phyloP scores from a whole-genome alignment of 2,113 vertebrate species.

The Calyptommatus sinebrachiatus region DNA sequence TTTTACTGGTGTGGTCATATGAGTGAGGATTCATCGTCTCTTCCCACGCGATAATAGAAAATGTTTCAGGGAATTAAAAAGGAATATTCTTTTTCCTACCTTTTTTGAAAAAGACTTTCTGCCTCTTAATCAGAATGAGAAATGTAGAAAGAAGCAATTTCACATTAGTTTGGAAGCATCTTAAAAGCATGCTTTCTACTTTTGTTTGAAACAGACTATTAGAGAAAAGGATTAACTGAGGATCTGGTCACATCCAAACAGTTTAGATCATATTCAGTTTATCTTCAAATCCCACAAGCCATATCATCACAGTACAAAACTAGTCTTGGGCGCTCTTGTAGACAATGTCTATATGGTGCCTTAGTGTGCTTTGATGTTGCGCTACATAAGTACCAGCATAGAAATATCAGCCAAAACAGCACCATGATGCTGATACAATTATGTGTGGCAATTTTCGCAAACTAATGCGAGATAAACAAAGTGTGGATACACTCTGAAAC shows the following conservation, averaged over 20 bases:
- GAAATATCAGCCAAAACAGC: background rate
- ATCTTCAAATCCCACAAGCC: too few species aligned
- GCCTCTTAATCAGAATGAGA: background rate
- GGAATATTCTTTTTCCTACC: background rate
- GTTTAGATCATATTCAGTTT: too few species aligned
- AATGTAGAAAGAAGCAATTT: background rate
- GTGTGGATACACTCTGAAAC: too few species aligned
- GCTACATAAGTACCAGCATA: background rate
- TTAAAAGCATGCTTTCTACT: background rate
- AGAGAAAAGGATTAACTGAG: background rate
- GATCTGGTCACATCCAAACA: too few species aligned
- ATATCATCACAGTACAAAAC: too few species aligned
- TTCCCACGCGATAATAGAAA: constrained; percentile 30
- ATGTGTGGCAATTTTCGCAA: background rate
- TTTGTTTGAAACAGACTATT: background rate
- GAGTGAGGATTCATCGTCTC: constrained; percentile 40
- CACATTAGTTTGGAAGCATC: background rate
- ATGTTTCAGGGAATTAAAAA: background rate
- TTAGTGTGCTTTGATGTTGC: too few species aligned
- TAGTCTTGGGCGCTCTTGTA: too few species aligned
- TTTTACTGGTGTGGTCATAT: constrained; percentile 30
- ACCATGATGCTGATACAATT: background rate
- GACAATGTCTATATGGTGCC: too few species aligned
- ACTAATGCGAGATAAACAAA: too few species aligned
- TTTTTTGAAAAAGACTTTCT: too few species aligned